Conservation (phyloP, 2,797 vertebrate species). For the Sebastes elongatus region DNA sequence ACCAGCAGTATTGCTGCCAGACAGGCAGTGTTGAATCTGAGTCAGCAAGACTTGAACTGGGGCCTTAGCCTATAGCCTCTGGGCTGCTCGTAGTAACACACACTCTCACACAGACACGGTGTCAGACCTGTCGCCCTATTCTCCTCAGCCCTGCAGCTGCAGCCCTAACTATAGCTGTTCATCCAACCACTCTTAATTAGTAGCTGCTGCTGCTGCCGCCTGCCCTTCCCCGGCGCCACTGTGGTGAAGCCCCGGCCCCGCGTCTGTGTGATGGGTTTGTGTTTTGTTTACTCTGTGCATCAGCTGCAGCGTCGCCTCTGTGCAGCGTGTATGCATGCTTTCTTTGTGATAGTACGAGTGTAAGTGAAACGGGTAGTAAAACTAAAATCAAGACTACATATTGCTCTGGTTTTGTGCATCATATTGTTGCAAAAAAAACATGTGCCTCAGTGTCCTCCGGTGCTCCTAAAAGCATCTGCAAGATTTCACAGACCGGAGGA, state of each 20-base stretch:
- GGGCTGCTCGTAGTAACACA: constrained; percentile 48
- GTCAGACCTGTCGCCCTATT: constrained; percentile 76
- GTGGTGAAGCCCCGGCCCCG: constrained; percentile 73
- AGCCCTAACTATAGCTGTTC: constrained; percentile 71
- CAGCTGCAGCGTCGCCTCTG: constrained; percentile 7
- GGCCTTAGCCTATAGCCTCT: constrained; percentile 57
- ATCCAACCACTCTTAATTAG: constrained; percentile 78
- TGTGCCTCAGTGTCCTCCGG: no score
- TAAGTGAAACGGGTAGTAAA: constrained; percentile 23
- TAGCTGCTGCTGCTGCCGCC: constrained; percentile 73
- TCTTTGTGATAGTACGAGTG: not conserved
- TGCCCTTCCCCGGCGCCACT: constrained; percentile 76
- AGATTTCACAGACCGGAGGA: no score
- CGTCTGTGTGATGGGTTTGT: constrained; percentile 30
- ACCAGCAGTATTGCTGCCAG: constrained; percentile 63
- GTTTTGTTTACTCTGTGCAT: constrained; percentile 45
- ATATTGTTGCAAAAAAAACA: not conserved
- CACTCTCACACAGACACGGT: constrained; percentile 40
- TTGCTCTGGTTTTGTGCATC: constrained; percentile 14
- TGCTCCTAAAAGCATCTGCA: no score
- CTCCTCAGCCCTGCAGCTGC: constrained; percentile 69
- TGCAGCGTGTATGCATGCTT: not conserved
- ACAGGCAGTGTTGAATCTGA: constrained; percentile 67
- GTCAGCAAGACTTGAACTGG: constrained; percentile 73
- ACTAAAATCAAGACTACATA: not conserved